Evolutionary conservation across 35 echinoderm and acorn worm species (phyloP).

Genomic region (Apostichopus parvimensis): DNA sequence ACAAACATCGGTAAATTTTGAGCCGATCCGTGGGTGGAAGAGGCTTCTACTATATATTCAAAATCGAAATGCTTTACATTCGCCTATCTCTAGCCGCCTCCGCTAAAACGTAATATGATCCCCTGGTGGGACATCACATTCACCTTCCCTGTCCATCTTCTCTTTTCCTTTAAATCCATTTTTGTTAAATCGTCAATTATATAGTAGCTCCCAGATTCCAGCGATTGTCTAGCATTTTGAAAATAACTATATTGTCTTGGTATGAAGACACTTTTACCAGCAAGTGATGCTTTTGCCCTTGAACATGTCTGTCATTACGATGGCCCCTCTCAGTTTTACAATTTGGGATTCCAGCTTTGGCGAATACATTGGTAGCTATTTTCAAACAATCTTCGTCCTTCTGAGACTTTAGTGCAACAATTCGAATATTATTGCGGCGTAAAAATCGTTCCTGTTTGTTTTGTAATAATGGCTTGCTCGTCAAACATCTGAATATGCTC

Average conservation of each 20-base stretch:
- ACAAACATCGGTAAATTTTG: background rate
- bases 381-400: slow-evolving; percentile 31
- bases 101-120: slow-evolving; percentile 23
- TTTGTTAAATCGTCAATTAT: too few relatives aligned
- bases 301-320: background rate
- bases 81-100: slow-evolving; percentile 12
- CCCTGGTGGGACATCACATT: slow-evolving; percentile 22
- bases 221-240: background rate
- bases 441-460: slow-evolving; percentile 57
- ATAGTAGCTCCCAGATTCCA: background rate
- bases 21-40: background rate
- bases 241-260: slow-evolving; percentile 24
- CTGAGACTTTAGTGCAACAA: slow-evolving; percentile 21
- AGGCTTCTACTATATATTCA: too few relatives aligned
- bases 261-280: slow-evolving; percentile 35
- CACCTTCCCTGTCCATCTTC: slow-evolving; percentile 43
- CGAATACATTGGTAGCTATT: background rate
- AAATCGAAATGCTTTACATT: too few relatives aligned
- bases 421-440: slow-evolving; percentile 32
- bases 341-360: slow-evolving; percentile 13
- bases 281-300: slow-evolving; percentile 13
- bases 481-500: too few relatives aligned
- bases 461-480: background rate
- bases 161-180: slow-evolving; percentile 7
- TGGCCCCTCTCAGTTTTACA: slow-evolving; percentile 37